Percentiles rank a stretch among this genome's conserved stretches.
These are phyloP conservation scores for Cyphomyrus plagiostoma DNA, from an alignment of 2,113 vertebrate species.

Conservation along the genomic window DNA sequence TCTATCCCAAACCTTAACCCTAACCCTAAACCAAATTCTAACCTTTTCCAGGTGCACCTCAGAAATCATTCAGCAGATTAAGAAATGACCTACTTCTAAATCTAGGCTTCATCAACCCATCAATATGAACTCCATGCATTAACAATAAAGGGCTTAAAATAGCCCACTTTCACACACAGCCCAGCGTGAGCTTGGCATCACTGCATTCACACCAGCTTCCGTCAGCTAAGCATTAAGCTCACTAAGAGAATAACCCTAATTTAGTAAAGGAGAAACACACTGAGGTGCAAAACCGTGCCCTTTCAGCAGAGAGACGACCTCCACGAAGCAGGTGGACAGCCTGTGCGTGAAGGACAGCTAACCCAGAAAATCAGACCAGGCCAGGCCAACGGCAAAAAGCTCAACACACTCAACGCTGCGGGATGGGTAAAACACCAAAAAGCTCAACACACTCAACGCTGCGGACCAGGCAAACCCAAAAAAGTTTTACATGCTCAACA, in stretches of 20 bases:
- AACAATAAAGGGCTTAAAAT: neutral
- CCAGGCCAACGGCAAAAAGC: neutral
- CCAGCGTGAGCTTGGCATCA: neutral
- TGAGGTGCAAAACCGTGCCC: neutral
- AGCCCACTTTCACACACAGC: neutral
- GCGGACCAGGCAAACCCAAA: too few relatives aligned
- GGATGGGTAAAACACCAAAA: neutral
- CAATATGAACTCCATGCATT: neutral
- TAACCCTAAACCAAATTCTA: neutral
- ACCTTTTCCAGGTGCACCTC: neutral
- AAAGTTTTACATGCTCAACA: too few relatives aligned
- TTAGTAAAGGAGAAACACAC: neutral
- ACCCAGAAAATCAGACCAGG: neutral
- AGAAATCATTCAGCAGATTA: neutral
- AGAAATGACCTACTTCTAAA: neutral
- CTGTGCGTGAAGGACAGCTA: neutral
- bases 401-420: neutral
- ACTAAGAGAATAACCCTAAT: neutral
- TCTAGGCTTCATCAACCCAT: neutral
- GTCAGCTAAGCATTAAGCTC: neutral
- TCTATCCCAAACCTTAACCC: neutral
- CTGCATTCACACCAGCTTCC: neutral
- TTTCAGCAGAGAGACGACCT: neutral
- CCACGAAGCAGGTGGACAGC: neutral
- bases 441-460: neutral